These are phyloP conservation scores for Phyllostomus hastatus DNA, from an alignment of 2,113 vertebrate genomes.

Conservation along the genomic window DNA sequence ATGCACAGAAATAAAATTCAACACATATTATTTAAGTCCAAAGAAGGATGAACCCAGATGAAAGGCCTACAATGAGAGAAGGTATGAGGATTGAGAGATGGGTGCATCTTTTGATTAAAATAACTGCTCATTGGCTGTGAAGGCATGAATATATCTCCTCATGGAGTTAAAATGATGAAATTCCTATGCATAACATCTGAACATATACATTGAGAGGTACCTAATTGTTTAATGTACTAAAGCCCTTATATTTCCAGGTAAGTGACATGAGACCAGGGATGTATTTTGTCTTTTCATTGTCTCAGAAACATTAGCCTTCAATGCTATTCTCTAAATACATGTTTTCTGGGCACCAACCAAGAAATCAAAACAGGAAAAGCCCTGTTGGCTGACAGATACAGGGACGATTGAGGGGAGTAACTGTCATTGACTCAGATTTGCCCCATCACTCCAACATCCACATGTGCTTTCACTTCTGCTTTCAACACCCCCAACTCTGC, in stretches of 20 bases:
- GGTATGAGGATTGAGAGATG: neutral
- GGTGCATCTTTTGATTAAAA: neutral
- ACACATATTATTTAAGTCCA: neutral
- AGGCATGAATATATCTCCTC: neutral
- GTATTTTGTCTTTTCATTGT: neutral
- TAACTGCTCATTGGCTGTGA: neutral
- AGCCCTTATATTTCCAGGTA: neutral
- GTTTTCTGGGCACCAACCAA: neutral
- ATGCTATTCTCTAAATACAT: neutral
- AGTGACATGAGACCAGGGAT: too few species aligned
- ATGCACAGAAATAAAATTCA: neutral
- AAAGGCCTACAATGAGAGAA: neutral
- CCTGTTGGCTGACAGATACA: too few species aligned
- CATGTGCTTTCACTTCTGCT: neutral
- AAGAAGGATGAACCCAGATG: neutral
- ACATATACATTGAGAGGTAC: neutral
- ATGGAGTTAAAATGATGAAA: neutral
- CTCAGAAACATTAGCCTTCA: neutral
- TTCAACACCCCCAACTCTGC: neutral
- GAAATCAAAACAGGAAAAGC: neutral
- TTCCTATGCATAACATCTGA: neutral
- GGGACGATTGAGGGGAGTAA: neutral
- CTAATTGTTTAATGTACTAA: neutral
- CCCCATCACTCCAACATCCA: neutral
- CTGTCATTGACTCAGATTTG: neutral